phyloP scores from a whole-genome alignment of 2,797 vertebrate species.

The Rhincodon typus region DNA sequence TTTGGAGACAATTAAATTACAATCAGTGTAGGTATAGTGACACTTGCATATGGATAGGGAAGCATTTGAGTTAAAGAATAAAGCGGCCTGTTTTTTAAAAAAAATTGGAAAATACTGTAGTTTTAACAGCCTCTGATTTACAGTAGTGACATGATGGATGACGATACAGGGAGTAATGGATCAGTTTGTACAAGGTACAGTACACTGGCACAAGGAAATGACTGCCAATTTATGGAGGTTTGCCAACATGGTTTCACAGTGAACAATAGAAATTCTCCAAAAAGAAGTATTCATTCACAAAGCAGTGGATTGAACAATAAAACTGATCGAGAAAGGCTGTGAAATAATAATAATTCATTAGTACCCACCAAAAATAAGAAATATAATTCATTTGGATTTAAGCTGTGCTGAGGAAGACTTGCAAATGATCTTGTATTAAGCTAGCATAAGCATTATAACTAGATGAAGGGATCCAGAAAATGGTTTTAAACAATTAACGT shows the following conservation, averaged over 20 bases:
- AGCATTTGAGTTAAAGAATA: background rate
- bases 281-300: conserved; percentile 11
- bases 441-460: background rate
- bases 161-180: background rate
- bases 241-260: background rate
- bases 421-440: background rate
- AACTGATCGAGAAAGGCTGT: background rate
- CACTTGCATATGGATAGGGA: background rate
- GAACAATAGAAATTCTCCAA: background rate
- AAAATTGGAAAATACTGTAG: background rate
- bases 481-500: background rate
- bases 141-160: background rate
- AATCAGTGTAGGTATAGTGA: no score
- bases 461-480: background rate
- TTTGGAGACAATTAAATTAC: no score
- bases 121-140: no score
- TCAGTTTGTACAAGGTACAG: background rate
- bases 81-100: background rate
- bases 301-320: background rate
- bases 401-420: background rate
- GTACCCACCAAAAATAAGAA: background rate
- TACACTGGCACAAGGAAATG: background rate
- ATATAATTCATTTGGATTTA: background rate
- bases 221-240: background rate
- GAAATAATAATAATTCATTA: background rate